Conservation (phyloP, 2,888 invertebrate genomes). For the Coenonympha arcania region DNA sequence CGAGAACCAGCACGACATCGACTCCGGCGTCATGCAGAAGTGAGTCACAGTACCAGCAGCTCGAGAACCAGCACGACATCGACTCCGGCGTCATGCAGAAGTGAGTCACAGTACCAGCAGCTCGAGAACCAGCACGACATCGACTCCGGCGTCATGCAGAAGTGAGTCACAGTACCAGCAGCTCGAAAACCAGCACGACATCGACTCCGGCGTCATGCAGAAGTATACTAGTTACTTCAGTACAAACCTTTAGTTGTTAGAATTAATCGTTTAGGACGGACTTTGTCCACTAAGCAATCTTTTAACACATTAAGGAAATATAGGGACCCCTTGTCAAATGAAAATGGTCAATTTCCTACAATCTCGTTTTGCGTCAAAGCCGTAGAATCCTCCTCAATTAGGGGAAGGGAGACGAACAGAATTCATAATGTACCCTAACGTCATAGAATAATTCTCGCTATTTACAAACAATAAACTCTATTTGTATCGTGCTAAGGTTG, state of each 20-base stretch:
- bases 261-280: not conserved
- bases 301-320: not conserved
- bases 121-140: slow-evolving; percentile 82
- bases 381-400: slow-evolving; percentile 20
- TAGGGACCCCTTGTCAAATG: not conserved
- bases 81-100: slow-evolving; percentile 83
- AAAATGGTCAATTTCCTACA: slow-evolving; percentile 6
- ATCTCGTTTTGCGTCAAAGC: slow-evolving; percentile 3
- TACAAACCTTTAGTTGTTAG: too few relatives aligned
- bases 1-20: slow-evolving; percentile 76
- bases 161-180: slow-evolving; percentile 83
- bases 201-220: slow-evolving; percentile 82
- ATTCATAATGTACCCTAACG: slow-evolving; percentile 17
- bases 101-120: slow-evolving; percentile 76
- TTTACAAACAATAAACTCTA: not conserved
- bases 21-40: slow-evolving; percentile 78
- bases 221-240: too few relatives aligned
- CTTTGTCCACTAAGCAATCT: not conserved
- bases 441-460: not conserved
- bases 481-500: not conserved
- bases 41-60: slow-evolving; percentile 81
- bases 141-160: slow-evolving; percentile 82
- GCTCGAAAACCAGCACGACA: slow-evolving; percentile 81
- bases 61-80: slow-evolving; percentile 82
- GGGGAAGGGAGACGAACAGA: slow-evolving; percentile 20